Percentiles rank a stretch among this genome's conserved stretches.
phyloP scores from a whole-genome alignment of 2,113 vertebrate species.

The Uropsilus gracilis region DNA sequence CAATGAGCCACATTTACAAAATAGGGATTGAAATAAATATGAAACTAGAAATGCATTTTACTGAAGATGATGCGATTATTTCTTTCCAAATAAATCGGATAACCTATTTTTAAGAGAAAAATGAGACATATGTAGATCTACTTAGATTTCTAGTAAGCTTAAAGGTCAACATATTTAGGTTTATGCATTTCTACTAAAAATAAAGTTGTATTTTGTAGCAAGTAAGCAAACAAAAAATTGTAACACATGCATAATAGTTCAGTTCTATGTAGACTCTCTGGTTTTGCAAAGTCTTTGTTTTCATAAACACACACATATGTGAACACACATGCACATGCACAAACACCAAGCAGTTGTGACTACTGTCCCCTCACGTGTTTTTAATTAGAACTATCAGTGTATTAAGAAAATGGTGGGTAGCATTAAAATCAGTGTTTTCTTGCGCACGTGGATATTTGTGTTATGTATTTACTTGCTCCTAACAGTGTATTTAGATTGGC shows the following conservation, averaged over 20 bases:
- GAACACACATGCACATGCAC: slow-evolving; percentile 43
- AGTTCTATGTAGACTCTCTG: neutral
- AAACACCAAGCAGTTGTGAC: neutral
- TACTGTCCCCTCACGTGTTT: neutral
- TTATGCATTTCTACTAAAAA: neutral
- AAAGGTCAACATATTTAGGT: neutral
- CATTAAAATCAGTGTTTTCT: neutral
- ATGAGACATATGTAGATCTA: neutral
- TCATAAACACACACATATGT: neutral
- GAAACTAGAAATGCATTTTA: neutral
- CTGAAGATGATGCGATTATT: neutral
- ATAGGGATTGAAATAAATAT: neutral
- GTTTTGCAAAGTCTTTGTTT: neutral
- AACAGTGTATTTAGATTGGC: neutral
- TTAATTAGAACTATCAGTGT: neutral
- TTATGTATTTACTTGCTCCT: neutral
- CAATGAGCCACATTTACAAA: neutral
- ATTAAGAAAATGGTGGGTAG: neutral
- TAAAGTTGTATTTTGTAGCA: slow-evolving; percentile 23
- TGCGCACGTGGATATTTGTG: neutral
- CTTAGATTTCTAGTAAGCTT: neutral
- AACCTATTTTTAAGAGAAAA: slow-evolving; percentile 39
- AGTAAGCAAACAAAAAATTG: neutral
- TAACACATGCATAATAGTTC: neutral
- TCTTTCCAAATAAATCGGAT: neutral